phyloP scores from a whole-genome alignment of 2,888 invertebrate species.

The Pammene fasciana region DNA sequence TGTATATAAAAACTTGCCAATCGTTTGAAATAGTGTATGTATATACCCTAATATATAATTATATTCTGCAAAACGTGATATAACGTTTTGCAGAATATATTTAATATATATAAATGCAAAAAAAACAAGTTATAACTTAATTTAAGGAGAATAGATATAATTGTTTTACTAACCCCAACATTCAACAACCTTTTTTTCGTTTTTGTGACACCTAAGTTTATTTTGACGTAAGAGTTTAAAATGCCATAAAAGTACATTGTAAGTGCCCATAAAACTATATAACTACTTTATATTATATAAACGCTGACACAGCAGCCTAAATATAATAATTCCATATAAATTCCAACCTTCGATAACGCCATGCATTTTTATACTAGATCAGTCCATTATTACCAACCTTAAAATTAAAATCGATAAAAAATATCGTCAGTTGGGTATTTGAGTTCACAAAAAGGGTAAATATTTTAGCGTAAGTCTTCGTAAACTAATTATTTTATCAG shows the following conservation, averaged over 20 bases:
- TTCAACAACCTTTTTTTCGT: too few species aligned
- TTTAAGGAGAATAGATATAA: background rate
- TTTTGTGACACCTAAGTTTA: too few species aligned
- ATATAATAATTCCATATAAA: constrained; percentile 11
- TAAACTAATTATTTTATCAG: too few species aligned
- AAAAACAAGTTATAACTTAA: background rate
- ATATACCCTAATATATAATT: constrained; percentile 17
- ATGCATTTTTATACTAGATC: constrained; percentile 19
- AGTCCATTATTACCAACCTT: constrained; percentile 12
- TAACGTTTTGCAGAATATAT: constrained; percentile 6
- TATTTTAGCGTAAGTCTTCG: too few species aligned
- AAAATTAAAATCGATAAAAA: background rate
- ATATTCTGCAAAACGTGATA: too few species aligned
- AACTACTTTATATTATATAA: too few species aligned
- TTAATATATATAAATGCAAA: constrained; percentile 13
- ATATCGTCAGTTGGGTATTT: too few species aligned
- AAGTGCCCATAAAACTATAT: too few species aligned
- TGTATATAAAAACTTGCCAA: constrained; percentile 27
- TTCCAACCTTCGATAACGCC: constrained; percentile 10
- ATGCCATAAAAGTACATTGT: too few species aligned
- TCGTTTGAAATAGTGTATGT: constrained; percentile 30
- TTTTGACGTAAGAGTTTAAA: too few species aligned
- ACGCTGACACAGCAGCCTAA: background rate
- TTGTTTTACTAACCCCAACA: too few species aligned
- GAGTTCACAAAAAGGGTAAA: too few species aligned